Base-by-base conservation (phyloP, 1,140 invertebrate genomes). In the Bombus confusus region DNA sequence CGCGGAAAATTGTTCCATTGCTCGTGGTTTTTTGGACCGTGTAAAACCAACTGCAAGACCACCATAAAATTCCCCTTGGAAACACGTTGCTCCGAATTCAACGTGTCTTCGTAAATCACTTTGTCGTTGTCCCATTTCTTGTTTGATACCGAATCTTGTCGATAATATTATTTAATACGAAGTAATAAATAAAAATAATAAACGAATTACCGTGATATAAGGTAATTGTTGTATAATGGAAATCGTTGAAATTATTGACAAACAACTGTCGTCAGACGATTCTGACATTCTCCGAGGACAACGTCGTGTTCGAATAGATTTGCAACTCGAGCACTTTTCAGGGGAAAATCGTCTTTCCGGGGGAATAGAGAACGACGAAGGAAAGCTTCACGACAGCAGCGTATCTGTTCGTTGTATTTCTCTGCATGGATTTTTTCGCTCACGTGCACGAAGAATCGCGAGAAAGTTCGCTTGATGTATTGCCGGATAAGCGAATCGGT, bases 401-500 rank as follows among this genome's bases (percentile, higher is more conserved):
- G n/a, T 28, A 15, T 62, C 5, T 8, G 37, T 62, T 59, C n/a
- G 3, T 39, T 15, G 25, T 34, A 43, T 80, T 41, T 22, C 13
- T 28, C 9, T 15, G 71, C 28, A 43, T 68, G 62, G 62, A 83
- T 81, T 73, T 47, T 81, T 74, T 59, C 28, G 37, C 6, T 41
- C 52, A 10, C 71, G 57, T 34, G 66, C 9, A 43, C 22, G 22
- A 39, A 41, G 73, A 83, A 83, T 76, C 62, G 34, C 28, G 72
- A 28, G 72, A 37, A 78, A 57, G 66, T 72, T 78, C 18, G 64
- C 18, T 84, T 71, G 82, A 84, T 79, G 52, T 84, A 84, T 79
- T 71, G 75, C 37, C 15, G 52, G 39, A 57, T 59, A 71, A 84
- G 57, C 83, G 83, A 79, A 79, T 79, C 83, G 83, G 83, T 84